Percentiles rank a stretch among this genome's conserved stretches.
phyloP scores from a whole-genome alignment of 2,888 invertebrate genomes.

The Arctia plantaginis region DNA sequence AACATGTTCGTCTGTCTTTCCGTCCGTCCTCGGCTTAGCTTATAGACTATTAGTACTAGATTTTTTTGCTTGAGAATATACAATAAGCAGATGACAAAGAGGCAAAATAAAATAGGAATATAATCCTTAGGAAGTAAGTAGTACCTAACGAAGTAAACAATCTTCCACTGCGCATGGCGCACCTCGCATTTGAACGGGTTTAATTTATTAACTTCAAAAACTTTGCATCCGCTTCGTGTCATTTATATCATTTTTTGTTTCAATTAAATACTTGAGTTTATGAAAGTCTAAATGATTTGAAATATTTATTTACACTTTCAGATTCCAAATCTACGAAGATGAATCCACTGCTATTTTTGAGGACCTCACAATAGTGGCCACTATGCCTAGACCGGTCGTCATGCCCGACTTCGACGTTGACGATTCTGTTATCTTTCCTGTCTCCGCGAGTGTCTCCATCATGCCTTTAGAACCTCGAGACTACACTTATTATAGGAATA shows the following conservation, averaged over 20 bases:
- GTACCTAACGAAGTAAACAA: too few species aligned
- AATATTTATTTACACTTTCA: conserved; percentile 50
- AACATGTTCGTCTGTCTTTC: too few species aligned
- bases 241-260: background rate
- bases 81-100: too few species aligned
- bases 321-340: conserved; percentile 74
- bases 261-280: background rate
- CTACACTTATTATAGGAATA: conserved; percentile 59
- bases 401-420: conserved; percentile 58
- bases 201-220: background rate
- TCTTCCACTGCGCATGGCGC: too few species aligned
- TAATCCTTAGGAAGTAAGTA: too few species aligned
- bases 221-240: background rate
- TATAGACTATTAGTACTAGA: too few species aligned
- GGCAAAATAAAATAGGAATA: too few species aligned
- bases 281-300: background rate
- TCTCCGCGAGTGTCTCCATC: conserved; percentile 79
- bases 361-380: conserved; percentile 75
- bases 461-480: conserved; percentile 76
- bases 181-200: too few species aligned
- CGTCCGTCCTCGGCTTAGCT: too few species aligned
- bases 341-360: conserved; percentile 78
- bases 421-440: conserved; percentile 78
- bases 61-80: too few species aligned
- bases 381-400: conserved; percentile 68